phyloP scores from a whole-genome alignment of 2,113 vertebrate species.

The Ploceus nigricollis region DNA sequence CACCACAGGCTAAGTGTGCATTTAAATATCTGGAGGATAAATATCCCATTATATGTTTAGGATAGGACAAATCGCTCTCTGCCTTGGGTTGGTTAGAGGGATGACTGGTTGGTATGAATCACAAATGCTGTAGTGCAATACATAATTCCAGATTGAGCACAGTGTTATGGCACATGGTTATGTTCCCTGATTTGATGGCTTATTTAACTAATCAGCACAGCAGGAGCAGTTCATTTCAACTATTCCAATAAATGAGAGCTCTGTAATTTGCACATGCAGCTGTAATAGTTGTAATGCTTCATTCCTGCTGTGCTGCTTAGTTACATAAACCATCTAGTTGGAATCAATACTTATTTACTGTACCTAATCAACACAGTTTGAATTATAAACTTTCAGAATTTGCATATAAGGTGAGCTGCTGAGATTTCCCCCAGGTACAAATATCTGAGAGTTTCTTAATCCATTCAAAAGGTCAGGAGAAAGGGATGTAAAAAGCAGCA shows the following conservation, averaged over 20 bases:
- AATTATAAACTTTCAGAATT: slow-evolving; percentile 31
- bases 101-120: slow-evolving; percentile 29
- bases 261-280: slow-evolving; percentile 61
- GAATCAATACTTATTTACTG: slow-evolving; percentile 67
- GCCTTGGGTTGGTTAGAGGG: neutral
- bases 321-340: slow-evolving; percentile 58
- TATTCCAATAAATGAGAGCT: slow-evolving; percentile 55
- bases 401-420: neutral
- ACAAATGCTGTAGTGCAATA: neutral
- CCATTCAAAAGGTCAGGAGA: neutral
- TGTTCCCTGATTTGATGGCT: slow-evolving; percentile 63
- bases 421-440: slow-evolving; percentile 29
- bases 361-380: slow-evolving; percentile 60
- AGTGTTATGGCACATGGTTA: slow-evolving; percentile 7
- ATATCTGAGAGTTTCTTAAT: slow-evolving; percentile 16
- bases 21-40: slow-evolving; percentile 6
- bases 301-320: slow-evolving; percentile 52
- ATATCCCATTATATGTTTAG: neutral
- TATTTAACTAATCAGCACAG: slow-evolving; percentile 66
- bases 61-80: neutral
- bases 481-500: neutral
- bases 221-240: slow-evolving; percentile 55
- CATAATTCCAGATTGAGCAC: neutral
- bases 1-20: neutral
- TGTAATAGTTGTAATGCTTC: slow-evolving; percentile 55